Conservation (phyloP, 2,113 vertebrate species). For the Chaetops frenatus region DNA sequence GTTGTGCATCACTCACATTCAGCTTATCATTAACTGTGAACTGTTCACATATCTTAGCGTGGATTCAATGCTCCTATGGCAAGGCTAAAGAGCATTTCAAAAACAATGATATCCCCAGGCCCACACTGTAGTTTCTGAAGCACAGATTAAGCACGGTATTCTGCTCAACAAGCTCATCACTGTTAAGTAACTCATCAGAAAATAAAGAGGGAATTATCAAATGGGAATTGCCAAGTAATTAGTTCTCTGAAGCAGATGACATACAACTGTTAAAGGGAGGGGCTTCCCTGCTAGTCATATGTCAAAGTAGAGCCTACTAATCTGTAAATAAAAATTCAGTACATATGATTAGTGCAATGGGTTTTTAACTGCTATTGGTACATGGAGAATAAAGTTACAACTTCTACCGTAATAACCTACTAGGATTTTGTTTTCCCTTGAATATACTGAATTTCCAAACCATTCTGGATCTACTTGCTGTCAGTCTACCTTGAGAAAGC, state of each 20-base stretch:
- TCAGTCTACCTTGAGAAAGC: background rate
- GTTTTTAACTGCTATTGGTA: background rate
- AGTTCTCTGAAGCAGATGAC: conserved; percentile 78
- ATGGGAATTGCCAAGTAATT: conserved; percentile 82
- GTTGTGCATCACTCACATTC: background rate
- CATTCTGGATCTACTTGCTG: background rate
- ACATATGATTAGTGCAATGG: conserved; percentile 17
- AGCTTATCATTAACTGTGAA: conserved; percentile 21
- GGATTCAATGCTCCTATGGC: conserved; percentile 50
- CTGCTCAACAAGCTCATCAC: conserved; percentile 71
- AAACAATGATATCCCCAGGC: conserved; percentile 52
- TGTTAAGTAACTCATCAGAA: conserved; percentile 82
- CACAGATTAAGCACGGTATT: conserved; percentile 59
- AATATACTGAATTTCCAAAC: background rate
- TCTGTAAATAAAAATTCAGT: conserved; percentile 74
- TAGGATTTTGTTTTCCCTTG: background rate
- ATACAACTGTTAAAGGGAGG: conserved; percentile 72
- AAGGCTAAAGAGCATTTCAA: conserved; percentile 52
- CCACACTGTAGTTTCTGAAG: conserved; percentile 43
- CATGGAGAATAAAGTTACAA: background rate
- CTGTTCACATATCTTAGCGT: conserved; percentile 45
- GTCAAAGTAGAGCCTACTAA: conserved; percentile 64
- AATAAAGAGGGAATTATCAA: conserved; percentile 80
- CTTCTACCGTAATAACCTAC: background rate
- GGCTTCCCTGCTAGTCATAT: conserved; percentile 69